Evolutionary conservation across 2,797 vertebrate species (phyloP).

Genomic region (Leptoclinus maculatus): DNA sequence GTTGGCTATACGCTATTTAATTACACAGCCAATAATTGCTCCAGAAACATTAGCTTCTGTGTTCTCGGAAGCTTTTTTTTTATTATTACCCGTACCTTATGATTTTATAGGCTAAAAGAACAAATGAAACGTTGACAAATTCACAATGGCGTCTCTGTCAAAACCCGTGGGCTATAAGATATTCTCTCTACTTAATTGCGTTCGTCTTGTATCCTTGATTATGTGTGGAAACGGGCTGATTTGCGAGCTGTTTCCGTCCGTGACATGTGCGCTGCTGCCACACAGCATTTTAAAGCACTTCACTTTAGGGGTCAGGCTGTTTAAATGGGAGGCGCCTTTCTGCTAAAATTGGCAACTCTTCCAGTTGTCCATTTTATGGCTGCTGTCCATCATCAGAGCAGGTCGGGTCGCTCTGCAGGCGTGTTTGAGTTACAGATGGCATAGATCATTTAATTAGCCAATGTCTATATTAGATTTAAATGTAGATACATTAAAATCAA

Average conservation of each 20-base stretch:
- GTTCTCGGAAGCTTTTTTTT: no score
- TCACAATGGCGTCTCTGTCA: neutral
- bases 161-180: neutral
- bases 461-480: neutral
- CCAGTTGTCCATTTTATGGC: slow-evolving; percentile 72
- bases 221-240: neutral
- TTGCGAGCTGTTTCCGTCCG: neutral
- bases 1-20: neutral
- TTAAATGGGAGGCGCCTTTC: slow-evolving; percentile 48
- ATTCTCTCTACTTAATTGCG: neutral
- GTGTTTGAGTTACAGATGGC: neutral
- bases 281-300: slow-evolving; percentile 18
- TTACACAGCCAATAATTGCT: neutral
- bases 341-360: slow-evolving; percentile 73
- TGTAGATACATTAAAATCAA: neutral
- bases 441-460: neutral
- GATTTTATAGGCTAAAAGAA: neutral
- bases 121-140: neutral
- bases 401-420: slow-evolving; percentile 8
- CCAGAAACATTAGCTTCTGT: neutral
- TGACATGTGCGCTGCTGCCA: slow-evolving; percentile 32
- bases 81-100: no score
- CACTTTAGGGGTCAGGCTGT: slow-evolving; percentile 18
- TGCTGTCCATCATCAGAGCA: slow-evolving; percentile 66
- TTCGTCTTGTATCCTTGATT: neutral